These are phyloP conservation scores for Trichosurus vulpecula DNA, from an alignment of 2,797 vertebrate genomes.

Conservation along the genomic window DNA sequence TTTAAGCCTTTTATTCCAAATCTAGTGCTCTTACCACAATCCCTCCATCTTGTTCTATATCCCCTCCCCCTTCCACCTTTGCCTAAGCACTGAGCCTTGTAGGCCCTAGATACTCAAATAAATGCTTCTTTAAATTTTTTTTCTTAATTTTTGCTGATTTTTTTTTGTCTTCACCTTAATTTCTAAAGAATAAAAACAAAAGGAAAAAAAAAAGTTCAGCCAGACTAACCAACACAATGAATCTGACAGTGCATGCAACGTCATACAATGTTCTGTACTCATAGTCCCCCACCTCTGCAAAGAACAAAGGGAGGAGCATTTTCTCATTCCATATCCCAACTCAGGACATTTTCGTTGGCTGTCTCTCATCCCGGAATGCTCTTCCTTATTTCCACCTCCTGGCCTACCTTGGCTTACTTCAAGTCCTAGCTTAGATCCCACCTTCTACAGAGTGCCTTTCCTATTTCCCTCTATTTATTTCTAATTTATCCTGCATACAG, in stretches of 20 bases:
- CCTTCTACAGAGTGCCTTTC: background rate
- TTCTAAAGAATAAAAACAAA: background rate
- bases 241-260: background rate
- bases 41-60: background rate
- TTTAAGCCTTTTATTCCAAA: background rate
- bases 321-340: background rate
- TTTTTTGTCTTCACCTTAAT: background rate
- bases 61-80: background rate
- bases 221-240: background rate
- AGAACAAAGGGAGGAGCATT: background rate
- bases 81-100: background rate
- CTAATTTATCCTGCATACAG: background rate
- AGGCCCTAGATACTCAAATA: background rate
- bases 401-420: background rate
- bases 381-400: background rate
- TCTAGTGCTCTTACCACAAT: background rate
- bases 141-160: background rate
- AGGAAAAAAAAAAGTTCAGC: background rate
- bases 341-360: background rate
- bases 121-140: background rate
- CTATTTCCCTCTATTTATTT: background rate
- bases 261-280: background rate
- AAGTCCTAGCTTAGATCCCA: background rate
- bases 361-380: background rate
- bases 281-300: background rate